Evolutionary conservation across 2,888 invertebrate genomes (phyloP).

Genomic region (Stegana nigrithorax): DNA sequence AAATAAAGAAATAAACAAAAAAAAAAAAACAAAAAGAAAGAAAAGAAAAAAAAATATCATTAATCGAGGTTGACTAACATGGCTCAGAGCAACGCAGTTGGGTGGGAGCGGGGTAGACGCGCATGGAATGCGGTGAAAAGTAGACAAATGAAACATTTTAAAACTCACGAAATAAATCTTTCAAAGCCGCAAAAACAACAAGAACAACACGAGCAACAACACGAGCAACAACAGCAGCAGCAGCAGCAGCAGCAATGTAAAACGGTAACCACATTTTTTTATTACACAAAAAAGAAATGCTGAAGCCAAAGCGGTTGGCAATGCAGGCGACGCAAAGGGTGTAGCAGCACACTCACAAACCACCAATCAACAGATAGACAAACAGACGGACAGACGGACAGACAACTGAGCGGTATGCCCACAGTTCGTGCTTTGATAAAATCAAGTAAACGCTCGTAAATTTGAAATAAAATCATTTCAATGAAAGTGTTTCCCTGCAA

Average conservation of each 20-base stretch:
- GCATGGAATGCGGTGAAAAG: background rate
- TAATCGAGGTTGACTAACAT: constrained; percentile 1
- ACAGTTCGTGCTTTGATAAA: background rate
- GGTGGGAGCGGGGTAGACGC: background rate
- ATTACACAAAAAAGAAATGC: constrained; percentile 21
- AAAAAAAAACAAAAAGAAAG: constrained; percentile 20
- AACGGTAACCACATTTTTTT: constrained; percentile 21
- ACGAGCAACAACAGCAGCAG: constrained; percentile 44
- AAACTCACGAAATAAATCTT: no score
- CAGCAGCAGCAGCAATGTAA: constrained; percentile 27
- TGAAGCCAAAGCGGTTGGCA: background rate
- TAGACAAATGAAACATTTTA: background rate
- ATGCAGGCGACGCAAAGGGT: no score
- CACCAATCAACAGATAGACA: no score
- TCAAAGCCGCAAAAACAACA: background rate
- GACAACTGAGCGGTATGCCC: background rate
- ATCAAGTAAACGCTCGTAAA: background rate
- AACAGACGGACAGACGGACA: background rate
- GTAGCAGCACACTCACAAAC: no score
- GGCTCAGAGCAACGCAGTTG: background rate
- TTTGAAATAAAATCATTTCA: no score
- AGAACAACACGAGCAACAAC: constrained; percentile 45
- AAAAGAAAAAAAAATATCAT: constrained; percentile 5
- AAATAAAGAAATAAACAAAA: constrained; percentile 25
- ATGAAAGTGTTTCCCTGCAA: background rate